These are phyloP conservation scores for Pogoniulus pusillus DNA, from an alignment of 2,797 vertebrate species.

Conservation along the genomic window DNA sequence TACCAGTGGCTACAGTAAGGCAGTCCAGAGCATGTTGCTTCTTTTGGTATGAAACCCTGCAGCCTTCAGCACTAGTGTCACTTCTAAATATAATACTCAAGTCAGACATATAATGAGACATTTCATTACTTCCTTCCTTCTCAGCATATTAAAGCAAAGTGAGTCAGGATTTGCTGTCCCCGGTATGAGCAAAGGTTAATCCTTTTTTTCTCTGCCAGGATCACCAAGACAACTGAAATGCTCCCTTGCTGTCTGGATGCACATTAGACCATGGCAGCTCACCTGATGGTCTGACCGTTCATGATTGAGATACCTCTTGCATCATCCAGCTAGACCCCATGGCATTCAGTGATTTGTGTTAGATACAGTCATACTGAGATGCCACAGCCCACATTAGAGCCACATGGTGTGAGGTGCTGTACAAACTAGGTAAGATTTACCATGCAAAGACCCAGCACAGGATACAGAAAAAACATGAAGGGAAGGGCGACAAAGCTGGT, in stretches of 20 bases:
- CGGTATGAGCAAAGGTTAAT: background rate
- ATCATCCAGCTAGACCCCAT: background rate
- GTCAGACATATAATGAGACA: conserved; percentile 2
- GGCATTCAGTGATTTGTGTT: background rate
- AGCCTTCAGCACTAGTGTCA: background rate
- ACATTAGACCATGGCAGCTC: background rate
- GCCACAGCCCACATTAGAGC: background rate
- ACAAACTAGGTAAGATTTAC: background rate
- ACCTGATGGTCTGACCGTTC: background rate
- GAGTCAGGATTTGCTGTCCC: background rate
- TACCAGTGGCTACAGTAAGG: background rate
- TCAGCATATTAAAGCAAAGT: background rate
- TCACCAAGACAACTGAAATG: background rate
- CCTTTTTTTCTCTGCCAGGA: background rate
- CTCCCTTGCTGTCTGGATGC: background rate
- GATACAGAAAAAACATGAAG: background rate
- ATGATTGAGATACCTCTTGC: background rate
- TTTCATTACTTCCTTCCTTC: conserved; percentile 63
- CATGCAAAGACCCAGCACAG: background rate
- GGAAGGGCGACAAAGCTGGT: too few species aligned
- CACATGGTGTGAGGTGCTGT: accelerated
- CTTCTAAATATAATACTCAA: conserved; percentile 13
- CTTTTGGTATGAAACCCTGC: background rate
- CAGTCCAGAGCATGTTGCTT: background rate
- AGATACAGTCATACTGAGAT: background rate